These are phyloP conservation scores for Sparus aurata DNA, from an alignment of 2,797 vertebrate genomes.

Conservation along the genomic window DNA sequence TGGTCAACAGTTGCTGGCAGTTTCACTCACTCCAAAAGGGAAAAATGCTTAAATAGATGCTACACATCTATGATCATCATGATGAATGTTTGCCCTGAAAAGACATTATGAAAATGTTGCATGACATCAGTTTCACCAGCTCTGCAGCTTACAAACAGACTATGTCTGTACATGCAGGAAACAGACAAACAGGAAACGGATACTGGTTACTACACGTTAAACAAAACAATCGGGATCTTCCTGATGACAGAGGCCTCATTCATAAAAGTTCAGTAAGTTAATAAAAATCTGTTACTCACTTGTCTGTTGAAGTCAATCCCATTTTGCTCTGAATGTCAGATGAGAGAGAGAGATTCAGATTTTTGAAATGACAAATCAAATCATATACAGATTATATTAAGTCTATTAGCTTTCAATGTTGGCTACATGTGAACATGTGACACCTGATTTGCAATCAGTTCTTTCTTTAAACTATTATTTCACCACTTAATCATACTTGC, in stretches of 20 bases:
- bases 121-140: background rate
- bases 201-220: background rate
- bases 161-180: background rate
- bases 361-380: constrained; percentile 2
- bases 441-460: background rate
- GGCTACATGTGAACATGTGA: background rate
- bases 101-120: background rate
- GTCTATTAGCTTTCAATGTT: background rate
- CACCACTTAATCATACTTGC: background rate
- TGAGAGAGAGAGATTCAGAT: constrained; percentile 53
- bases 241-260: background rate
- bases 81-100: background rate
- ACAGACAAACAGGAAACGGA: background rate
- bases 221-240: background rate
- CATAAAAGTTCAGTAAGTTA: background rate
- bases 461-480: background rate
- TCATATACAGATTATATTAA: background rate
- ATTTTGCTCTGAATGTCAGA: constrained; percentile 89
- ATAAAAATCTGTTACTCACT: constrained; percentile 81
- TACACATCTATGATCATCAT: background rate
- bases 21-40: background rate
- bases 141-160: background rate
- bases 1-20: background rate
- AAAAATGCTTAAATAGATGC: background rate
- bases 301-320: constrained; percentile 94